Evolutionary conservation across 2,113 vertebrate species (phyloP).

Genomic region (Nansenia antarctica): DNA sequence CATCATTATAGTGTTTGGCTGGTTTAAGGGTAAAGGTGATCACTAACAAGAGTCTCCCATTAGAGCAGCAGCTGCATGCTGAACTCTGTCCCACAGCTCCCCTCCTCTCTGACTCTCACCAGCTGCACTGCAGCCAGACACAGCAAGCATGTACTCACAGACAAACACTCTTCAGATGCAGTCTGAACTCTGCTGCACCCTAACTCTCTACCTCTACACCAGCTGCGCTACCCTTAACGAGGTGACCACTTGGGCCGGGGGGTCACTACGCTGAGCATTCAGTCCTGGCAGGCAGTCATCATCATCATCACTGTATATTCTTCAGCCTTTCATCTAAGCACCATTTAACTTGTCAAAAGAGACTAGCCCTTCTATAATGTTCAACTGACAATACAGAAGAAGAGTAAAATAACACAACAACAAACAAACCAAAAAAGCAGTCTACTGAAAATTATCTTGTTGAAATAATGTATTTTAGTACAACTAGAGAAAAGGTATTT

Average conservation of each 20-base stretch:
- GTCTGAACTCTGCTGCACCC: slow-evolving; percentile 66
- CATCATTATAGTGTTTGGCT: slow-evolving; percentile 15
- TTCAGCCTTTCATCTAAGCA: slow-evolving; percentile 39
- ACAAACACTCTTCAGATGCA: slow-evolving; percentile 71
- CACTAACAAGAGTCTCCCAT: slow-evolving; percentile 52
- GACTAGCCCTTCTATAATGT: too few relatives aligned
- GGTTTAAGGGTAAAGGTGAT: slow-evolving; percentile 58
- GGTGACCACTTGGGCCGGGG: slow-evolving; percentile 64
- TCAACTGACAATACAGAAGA: too few relatives aligned
- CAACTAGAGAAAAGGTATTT: slow-evolving; percentile 29
- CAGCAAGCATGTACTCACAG: slow-evolving; percentile 60
- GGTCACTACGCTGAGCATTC: slow-evolving; percentile 50
- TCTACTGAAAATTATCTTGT: too few relatives aligned
- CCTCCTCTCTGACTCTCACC: slow-evolving; percentile 47
- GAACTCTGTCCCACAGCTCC: slow-evolving; percentile 57
- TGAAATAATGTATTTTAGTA: too few relatives aligned
- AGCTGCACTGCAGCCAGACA: slow-evolving; percentile 64
- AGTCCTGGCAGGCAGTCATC: slow-evolving; percentile 36
- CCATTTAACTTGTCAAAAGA: slow-evolving; percentile 18
- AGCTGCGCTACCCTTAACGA: slow-evolving; percentile 75
- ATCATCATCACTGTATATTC: slow-evolving; percentile 31
- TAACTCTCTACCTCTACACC: slow-evolving; percentile 63
- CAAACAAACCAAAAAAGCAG: too few relatives aligned
- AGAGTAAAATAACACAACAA: too few relatives aligned
- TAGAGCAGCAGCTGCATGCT: slow-evolving; percentile 65